Percentiles rank a stretch among this genome's conserved stretches.
Evolutionary conservation across 2,888 invertebrate genomes (phyloP).

Genomic region (Exephanes ischioxanthus): DNA sequence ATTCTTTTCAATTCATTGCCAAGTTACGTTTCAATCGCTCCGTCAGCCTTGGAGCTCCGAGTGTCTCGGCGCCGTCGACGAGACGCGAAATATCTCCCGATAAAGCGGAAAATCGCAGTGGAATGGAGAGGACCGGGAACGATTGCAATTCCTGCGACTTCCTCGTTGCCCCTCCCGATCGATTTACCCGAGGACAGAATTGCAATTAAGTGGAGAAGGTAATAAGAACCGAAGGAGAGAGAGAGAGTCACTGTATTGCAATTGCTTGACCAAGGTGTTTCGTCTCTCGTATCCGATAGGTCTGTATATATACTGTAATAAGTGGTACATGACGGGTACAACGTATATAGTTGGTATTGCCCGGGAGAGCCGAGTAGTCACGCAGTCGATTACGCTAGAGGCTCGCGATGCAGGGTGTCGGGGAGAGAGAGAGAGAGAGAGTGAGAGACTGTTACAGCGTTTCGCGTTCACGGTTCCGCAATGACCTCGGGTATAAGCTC

Average conservation of each 20-base stretch:
- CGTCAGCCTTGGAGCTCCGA: conserved; percentile 22
- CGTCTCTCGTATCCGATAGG: conserved; percentile 10
- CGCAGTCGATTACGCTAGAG: conserved; percentile 60
- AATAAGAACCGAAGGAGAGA: conserved; percentile 21
- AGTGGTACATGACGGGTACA: conserved; percentile 20
- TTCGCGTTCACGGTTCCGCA: conserved; percentile 55
- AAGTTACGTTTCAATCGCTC: conserved; percentile 47
- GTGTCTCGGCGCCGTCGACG: neutral
- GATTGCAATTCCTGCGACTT: conserved; percentile 25
- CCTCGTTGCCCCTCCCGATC: conserved; percentile 30
- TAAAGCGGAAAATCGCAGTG: neutral
- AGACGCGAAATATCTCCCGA: conserved; percentile 6
- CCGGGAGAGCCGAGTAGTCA: conserved; percentile 31
- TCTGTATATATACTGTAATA: conserved; percentile 23
- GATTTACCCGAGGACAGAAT: conserved; percentile 32
- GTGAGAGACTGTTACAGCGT: conserved; percentile 13
- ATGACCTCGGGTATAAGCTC: conserved; percentile 42
- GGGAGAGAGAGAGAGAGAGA: neutral
- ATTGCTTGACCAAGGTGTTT: conserved; percentile 17
- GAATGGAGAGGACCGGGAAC: conserved; percentile 9
- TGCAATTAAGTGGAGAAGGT: conserved; percentile 37
- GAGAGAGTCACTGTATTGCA: conserved; percentile 1
- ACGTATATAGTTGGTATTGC: conserved; percentile 1
- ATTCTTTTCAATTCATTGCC: conserved; percentile 42
- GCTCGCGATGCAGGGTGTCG: neutral